Evolutionary conservation across 2,797 vertebrate species (phyloP).

Genomic region (Tapera naevia): DNA sequence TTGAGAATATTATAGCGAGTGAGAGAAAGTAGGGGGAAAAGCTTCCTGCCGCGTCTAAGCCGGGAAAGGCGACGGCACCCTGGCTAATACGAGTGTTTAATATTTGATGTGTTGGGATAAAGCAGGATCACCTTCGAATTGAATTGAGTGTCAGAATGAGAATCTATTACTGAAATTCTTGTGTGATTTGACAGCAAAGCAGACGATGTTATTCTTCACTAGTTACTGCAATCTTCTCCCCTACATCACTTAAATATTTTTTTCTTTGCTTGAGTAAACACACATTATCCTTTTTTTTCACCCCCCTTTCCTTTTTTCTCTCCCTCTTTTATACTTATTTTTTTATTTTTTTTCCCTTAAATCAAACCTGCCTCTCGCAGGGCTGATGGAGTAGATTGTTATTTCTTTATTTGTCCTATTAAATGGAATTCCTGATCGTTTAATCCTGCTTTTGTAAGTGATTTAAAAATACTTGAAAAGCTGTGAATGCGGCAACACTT

Average conservation of each 20-base stretch:
- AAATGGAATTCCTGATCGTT: conserved; percentile 85
- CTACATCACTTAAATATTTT: conserved; percentile 93
- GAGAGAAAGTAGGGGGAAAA: conserved; percentile 71
- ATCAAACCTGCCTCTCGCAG: conserved; percentile 75
- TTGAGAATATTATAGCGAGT: conserved; percentile 89
- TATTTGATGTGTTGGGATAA: conserved; percentile 99
- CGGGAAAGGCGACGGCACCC: conserved; percentile 79
- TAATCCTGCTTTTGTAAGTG: conserved; percentile 86
- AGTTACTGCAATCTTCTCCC: conserved; percentile 90
- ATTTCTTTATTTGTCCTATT: conserved; percentile 88
- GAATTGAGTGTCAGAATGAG: conserved; percentile 99
- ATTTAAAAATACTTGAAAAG: conserved; percentile 83
- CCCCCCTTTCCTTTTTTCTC: conserved; percentile 72
- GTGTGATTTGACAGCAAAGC: conserved; percentile 92
- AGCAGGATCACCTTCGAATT: conserved; percentile 98
- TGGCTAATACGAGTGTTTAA: conserved; percentile 99
- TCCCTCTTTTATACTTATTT: conserved; percentile 65
- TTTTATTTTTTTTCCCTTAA: conserved; percentile 43
- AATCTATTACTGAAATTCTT: conserved; percentile 99
- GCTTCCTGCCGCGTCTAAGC: conserved; percentile 81
- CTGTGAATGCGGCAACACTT: conserved; percentile 64
- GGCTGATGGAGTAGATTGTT: conserved; percentile 83
- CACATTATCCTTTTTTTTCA: conserved; percentile 90
- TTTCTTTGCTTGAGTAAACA: conserved; percentile 93
- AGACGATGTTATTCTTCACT: conserved; percentile 92